These are phyloP conservation scores for Nemoura dubitans DNA, from an alignment of 2,888 invertebrate species.

Conservation along the genomic window DNA sequence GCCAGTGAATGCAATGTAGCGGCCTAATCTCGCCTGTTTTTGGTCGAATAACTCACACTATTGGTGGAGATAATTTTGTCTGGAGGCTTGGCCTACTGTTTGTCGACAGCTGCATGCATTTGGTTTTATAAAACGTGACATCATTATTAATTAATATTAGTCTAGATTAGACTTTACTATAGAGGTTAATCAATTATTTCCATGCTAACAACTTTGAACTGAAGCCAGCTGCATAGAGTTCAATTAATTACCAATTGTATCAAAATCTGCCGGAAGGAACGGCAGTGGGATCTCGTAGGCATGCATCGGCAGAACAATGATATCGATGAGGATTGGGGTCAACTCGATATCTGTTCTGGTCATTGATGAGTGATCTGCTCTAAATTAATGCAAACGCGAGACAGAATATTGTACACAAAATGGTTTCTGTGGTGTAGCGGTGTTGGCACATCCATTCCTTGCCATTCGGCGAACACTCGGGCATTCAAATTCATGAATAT, in stretches of 20 bases:
- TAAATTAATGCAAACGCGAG: not conserved
- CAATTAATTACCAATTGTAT: constrained; percentile 18
- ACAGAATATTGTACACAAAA: not conserved
- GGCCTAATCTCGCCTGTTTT: not conserved
- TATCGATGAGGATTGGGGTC: not conserved
- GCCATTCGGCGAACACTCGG: not conserved
- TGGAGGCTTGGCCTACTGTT: not conserved
- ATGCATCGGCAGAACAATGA: not conserved
- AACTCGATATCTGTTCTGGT: not conserved
- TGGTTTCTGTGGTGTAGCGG: not conserved
- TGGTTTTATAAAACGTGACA: constrained; percentile 12
- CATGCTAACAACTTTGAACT: not conserved
- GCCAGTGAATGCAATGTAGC: not conserved
- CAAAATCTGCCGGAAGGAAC: constrained; percentile 27
- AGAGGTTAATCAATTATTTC: constrained; percentile 20
- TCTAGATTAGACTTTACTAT: not conserved
- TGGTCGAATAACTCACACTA: not conserved
- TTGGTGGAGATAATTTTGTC: not conserved
- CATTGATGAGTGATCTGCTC: not conserved
- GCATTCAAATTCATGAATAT: not conserved
- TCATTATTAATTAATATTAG: constrained; percentile 21
- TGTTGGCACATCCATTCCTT: not conserved
- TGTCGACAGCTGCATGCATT: not conserved
- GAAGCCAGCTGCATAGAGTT: not conserved
- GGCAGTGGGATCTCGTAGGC: not conserved